These are phyloP conservation scores for Pandemis heparana DNA, from an alignment of 2,888 invertebrate genomes.

Conservation along the genomic window DNA sequence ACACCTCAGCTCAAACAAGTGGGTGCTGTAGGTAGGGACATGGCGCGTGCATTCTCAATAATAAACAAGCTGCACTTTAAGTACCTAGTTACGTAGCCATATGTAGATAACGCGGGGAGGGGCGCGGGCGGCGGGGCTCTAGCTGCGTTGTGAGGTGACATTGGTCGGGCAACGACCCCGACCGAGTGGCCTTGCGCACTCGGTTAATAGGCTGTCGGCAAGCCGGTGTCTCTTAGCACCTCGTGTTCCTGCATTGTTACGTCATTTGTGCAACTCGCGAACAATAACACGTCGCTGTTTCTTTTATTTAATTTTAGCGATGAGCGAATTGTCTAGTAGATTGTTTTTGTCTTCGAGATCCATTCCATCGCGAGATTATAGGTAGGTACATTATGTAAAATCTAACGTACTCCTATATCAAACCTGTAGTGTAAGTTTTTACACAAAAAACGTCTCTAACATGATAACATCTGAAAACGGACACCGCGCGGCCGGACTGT, in stretches of 20 bases:
- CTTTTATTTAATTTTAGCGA: background rate
- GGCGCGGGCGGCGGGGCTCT: constrained; percentile 57
- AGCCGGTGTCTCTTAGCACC: constrained; percentile 23
- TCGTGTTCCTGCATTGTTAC: constrained; percentile 31
- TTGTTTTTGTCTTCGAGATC: too few species aligned
- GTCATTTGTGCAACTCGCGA: constrained; percentile 33
- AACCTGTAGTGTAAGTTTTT: too few species aligned
- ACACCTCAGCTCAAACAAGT: constrained; percentile 36
- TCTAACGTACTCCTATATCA: too few species aligned
- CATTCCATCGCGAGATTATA: too few species aligned
- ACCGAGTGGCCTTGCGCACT: constrained; percentile 56
- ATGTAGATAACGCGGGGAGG: constrained; percentile 47
- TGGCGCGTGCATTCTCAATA: constrained; percentile 57
- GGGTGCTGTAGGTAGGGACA: constrained; percentile 17
- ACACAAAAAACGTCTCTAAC: too few species aligned
- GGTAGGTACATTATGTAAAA: too few species aligned
- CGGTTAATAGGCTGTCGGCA: constrained; percentile 52
- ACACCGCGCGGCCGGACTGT: too few species aligned
- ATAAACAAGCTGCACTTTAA: constrained; percentile 55
- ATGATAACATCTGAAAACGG: too few species aligned
- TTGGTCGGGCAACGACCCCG: constrained; percentile 73
- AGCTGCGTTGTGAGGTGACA: constrained; percentile 75
- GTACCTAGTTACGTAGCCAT: constrained; percentile 41
- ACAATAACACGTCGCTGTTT: background rate
- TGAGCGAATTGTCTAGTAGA: background rate